Percentiles rank a stretch among this genome's conserved stretches.
phyloP scores from a whole-genome alignment of 2,113 vertebrate species.

The Hydrochoerus hydrochaeris region DNA sequence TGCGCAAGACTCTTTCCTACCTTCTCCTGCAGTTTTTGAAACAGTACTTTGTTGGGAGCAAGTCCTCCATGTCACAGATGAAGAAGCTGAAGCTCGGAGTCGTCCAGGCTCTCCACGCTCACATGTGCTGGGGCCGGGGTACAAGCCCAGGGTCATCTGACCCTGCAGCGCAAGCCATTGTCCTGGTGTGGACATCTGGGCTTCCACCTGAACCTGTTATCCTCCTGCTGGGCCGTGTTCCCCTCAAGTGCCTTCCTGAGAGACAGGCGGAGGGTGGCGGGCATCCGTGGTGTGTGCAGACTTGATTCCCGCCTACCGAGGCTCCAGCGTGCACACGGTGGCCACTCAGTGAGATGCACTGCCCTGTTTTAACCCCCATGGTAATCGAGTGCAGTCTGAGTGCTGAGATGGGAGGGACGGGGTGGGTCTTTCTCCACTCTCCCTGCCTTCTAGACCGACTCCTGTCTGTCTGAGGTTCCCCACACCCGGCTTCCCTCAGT shows the following conservation, averaged over 20 bases:
- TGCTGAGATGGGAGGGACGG: neutral
- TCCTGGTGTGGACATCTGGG: neutral
- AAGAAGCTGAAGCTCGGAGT: neutral
- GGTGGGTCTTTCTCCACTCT: neutral
- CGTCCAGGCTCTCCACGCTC: neutral
- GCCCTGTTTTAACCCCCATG: neutral
- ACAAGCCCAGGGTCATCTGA: neutral
- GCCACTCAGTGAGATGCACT: neutral
- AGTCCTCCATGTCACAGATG: neutral
- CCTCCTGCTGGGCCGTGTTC: neutral
- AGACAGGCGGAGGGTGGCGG: neutral
- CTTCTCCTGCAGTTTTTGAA: neutral
- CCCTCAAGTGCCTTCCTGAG: neutral
- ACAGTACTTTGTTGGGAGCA: neutral
- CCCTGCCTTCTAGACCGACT: neutral
- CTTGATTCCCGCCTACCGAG: neutral
- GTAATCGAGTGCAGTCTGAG: too few relatives aligned
- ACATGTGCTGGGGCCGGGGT: neutral
- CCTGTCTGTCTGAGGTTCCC: neutral
- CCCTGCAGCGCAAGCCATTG: neutral
- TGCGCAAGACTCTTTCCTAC: neutral
- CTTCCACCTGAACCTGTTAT: rapidly evolving
- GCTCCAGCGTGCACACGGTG: neutral
- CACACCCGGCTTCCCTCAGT: rapidly evolving
- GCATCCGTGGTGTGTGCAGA: rapidly evolving